phyloP scores from a whole-genome alignment of 2,797 vertebrate genomes.

The Lutjanus argentimaculatus region DNA sequence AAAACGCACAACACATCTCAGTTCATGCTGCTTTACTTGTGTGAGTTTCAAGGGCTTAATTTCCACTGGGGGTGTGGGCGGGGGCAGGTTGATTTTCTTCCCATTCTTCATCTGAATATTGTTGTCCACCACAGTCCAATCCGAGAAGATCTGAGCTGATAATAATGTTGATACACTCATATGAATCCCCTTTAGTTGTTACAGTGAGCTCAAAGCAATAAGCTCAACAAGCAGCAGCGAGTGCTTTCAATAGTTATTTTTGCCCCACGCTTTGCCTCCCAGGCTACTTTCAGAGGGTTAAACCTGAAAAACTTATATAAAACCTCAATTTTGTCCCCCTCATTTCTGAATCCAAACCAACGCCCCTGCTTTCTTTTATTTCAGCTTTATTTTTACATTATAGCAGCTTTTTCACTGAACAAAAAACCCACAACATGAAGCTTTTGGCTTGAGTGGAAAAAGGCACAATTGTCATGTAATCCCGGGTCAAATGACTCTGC shows the following conservation, averaged over 20 bases:
- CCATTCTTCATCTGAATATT: background rate
- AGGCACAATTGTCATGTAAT: no score
- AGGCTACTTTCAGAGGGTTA: background rate
- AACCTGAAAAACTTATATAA: background rate
- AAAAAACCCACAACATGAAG: no score
- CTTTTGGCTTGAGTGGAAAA: no score
- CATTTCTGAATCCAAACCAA: no score
- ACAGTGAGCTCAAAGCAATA: background rate
- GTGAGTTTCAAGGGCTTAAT: background rate
- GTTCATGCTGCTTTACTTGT: background rate
- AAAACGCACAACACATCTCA: background rate
- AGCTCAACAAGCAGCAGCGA: background rate
- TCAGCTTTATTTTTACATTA: background rate
- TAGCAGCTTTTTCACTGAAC: no score
- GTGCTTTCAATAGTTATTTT: background rate
- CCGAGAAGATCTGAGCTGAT: background rate
- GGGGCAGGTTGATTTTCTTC: background rate
- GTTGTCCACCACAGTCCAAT: background rate
- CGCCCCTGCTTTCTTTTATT: no score
- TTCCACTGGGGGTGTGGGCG: background rate
- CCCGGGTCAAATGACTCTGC: no score
- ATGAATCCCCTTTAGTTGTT: background rate
- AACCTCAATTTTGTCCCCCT: background rate
- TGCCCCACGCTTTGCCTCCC: background rate
- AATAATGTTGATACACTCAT: background rate